phyloP scores from a whole-genome alignment of 2,797 vertebrate genomes.

The Holocentrus rufus region DNA sequence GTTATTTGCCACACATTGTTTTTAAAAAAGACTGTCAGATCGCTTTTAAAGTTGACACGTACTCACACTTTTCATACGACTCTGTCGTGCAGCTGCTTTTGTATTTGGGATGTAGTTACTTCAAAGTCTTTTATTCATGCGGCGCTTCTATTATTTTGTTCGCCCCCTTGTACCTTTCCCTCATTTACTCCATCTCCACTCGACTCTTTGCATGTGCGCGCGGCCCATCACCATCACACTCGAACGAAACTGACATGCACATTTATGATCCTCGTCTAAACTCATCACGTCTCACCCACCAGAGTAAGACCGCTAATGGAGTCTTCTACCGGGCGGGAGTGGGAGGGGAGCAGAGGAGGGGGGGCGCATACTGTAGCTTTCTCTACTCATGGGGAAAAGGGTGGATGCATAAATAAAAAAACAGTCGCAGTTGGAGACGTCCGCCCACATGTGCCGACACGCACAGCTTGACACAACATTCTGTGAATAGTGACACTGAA shows the following conservation, averaged over 20 bases:
- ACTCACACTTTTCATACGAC: conserved; percentile 4
- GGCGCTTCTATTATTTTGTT: background rate
- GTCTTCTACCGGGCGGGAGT: background rate
- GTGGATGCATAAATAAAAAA: conserved; percentile 43
- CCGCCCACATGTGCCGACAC: conserved; percentile 20
- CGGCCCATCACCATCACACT: conserved; percentile 40
- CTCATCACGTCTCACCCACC: conserved; percentile 40
- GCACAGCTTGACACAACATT: background rate
- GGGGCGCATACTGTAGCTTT: background rate
- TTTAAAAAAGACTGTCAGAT: background rate
- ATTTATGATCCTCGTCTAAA: conserved; percentile 50
- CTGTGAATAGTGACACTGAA: background rate
- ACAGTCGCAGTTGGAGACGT: conserved; percentile 16
- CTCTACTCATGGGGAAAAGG: background rate
- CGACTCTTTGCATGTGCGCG: conserved; percentile 8
- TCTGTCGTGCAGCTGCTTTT: conserved; percentile 2
- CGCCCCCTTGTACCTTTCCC: background rate
- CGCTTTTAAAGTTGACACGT: background rate
- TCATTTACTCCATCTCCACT: conserved; percentile 11
- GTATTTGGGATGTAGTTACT: conserved; percentile 4
- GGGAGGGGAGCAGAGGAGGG: background rate
- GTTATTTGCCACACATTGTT: too few species aligned
- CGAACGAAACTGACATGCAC: conserved; percentile 52
- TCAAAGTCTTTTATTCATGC: conserved; percentile 33
- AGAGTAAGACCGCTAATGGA: conserved; percentile 49